Evolutionary conservation across 1,140 invertebrate species (phyloP), one percentile per base, ranked within the genome.

Genomic region (Hetaerina americana): DNA sequence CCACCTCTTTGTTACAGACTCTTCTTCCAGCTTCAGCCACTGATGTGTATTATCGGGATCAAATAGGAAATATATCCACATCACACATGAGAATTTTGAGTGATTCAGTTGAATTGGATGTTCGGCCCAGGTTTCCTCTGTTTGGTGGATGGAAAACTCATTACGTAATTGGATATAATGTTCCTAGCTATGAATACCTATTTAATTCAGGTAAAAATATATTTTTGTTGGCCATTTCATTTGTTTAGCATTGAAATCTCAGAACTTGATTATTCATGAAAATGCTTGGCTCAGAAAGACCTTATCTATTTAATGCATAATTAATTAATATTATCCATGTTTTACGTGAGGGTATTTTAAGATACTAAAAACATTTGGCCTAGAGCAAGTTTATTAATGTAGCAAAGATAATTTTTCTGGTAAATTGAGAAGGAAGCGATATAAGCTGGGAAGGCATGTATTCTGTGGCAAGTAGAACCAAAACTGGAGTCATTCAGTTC

Each of bases 61-160:
- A 96, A 75, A 99, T 99, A 82, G 98, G 98, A 26, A 99, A 99
- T 80, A 99, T 99, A 78, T 99, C 96, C 0, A 99, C 97, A 5
- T 98, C 96, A 0, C 92, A 96, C 79, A 90, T 99, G 80, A 86
- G 90, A 75, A 79, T 92, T 15, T 86, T 91, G 75, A 91, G 92
- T 75, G 95, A 98, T 79, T 92, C 93, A 31, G 94, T 99, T 22
- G 96, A 99, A 79, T 81, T 99, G 1, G 97, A 98, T 77, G 82
- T 99, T 0, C 85, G 94, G 66, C 97, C 98, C 1, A 84, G 97
- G 75, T 99, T 98, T 80, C 98, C 98, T 25, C 82, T 99, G 0
- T 99, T 99, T 84, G 98, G 98, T 69, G 97, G 98, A 2, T 99
- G 97, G 97, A 96, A 95, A 81, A 99, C 96, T 2, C 92, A 96